Conservation (phyloP, 1,140 invertebrate genomes). For the Aphelinus atriplicis region DNA sequence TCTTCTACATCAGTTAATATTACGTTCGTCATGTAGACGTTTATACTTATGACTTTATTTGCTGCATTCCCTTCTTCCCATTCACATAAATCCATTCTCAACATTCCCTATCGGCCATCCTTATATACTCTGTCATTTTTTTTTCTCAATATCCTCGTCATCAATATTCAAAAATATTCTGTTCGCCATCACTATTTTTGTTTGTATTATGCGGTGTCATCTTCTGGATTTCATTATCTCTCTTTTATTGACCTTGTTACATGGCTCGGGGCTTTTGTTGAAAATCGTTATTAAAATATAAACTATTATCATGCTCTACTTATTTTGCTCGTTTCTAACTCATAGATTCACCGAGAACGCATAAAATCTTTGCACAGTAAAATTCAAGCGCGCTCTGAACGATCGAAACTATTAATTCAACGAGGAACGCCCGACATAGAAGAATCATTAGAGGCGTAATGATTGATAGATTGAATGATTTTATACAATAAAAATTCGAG, state of each 20-base stretch:
- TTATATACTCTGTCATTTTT: background rate
- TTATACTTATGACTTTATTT: slow-evolving; percentile 71
- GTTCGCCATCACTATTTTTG: slow-evolving; percentile 32
- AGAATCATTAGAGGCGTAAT: slow-evolving; percentile 67
- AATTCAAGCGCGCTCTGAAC: slow-evolving; percentile 85
- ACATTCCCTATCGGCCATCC: slow-evolving; percentile 15
- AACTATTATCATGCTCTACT: background rate
- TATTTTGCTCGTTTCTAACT: slow-evolving; percentile 34
- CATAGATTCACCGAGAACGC: slow-evolving; percentile 82
- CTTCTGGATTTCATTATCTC: background rate
- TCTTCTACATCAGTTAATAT: slow-evolving; percentile 52
- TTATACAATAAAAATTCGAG: background rate
- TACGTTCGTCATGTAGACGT: slow-evolving; percentile 65
- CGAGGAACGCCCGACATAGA: slow-evolving; percentile 82
- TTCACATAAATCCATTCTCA: slow-evolving; percentile 33
- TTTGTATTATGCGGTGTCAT: background rate
- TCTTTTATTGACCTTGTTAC: background rate
- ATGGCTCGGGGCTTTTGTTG: slow-evolving; percentile 6
- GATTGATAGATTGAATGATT: background rate
- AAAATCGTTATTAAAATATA: background rate
- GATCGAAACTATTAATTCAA: slow-evolving; percentile 86
- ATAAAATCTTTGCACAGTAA: slow-evolving; percentile 88
- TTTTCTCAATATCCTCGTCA: slow-evolving; percentile 6
- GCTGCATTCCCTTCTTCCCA: slow-evolving; percentile 67
- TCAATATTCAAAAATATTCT: slow-evolving; percentile 18